Evolutionary conservation across 2,888 invertebrate genomes (phyloP).

Genomic region (Hydraecia micacea): DNA sequence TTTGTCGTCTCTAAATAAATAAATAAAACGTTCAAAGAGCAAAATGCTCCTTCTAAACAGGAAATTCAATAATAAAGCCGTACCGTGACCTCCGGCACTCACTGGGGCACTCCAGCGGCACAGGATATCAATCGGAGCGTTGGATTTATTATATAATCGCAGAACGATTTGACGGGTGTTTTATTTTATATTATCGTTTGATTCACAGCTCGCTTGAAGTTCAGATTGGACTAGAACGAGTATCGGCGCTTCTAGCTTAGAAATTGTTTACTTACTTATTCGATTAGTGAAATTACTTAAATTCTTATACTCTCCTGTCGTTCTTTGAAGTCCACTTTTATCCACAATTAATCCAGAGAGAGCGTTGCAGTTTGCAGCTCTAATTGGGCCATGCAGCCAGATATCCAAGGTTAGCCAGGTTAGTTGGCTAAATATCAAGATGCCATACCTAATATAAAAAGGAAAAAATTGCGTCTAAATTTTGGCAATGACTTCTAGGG

Average conservation of each 20-base stretch:
- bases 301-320: background rate
- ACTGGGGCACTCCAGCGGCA: conserved; percentile 34
- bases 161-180: conserved; percentile 22
- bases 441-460: background rate
- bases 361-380: background rate
- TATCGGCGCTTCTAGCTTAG: background rate
- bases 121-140: conserved; percentile 47
- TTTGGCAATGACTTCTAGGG: background rate
- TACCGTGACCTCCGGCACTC: conserved; percentile 34
- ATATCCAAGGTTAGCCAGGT: background rate
- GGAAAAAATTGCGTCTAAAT: background rate
- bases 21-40: background rate
- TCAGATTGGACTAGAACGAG: background rate
- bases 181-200: conserved; percentile 4
- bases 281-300: background rate
- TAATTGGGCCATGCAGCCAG: background rate
- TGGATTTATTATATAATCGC: conserved; percentile 34
- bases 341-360: background rate
- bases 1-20: too few relatives aligned
- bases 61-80: conserved; percentile 39
- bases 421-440: background rate
- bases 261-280: background rate
- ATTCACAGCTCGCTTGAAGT: background rate
- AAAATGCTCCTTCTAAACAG: conserved; percentile 1
- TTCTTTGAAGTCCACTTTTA: background rate